Conservation (phyloP, 1,140 invertebrate species). For the Pentalonia nigronervosa region DNA sequence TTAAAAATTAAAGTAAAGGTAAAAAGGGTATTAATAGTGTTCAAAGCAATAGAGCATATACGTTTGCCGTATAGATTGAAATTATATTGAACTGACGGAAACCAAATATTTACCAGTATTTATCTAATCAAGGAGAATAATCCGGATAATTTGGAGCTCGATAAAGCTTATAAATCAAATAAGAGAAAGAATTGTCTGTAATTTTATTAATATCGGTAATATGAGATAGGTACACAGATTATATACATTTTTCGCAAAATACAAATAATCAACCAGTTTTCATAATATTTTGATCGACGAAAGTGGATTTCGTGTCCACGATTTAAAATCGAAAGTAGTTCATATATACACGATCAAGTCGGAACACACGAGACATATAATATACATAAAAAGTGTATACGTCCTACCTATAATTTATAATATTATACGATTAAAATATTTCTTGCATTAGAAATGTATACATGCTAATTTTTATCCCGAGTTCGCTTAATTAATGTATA, state of each 20-base stretch:
- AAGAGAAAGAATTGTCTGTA: not conserved
- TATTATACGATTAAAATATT: not conserved
- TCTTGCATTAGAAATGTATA: not conserved
- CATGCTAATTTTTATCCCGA: not conserved
- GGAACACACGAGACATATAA: not conserved
- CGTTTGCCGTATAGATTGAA: not conserved
- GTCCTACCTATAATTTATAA: not conserved
- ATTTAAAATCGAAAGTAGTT: conserved; percentile 33
- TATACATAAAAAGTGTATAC: not conserved
- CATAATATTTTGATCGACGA: conserved; percentile 6
- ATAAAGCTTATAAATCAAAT: not conserved
- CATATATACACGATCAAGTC: not conserved
- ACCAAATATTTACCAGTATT: not conserved
- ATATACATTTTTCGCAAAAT: not conserved
- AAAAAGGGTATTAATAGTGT: not conserved
- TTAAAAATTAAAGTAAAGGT: not conserved
- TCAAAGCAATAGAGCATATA: not conserved
- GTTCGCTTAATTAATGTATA: not conserved
- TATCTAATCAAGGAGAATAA: not conserved
- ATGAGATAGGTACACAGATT: not conserved
- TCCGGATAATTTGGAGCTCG: not conserved
- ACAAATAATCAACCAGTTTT: conserved; percentile 16
- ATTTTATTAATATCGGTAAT: not conserved
- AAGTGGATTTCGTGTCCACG: not conserved
- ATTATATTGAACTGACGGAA: not conserved